Conservation (phyloP, 2,113 vertebrate species). For the Psittacara wagleri region DNA sequence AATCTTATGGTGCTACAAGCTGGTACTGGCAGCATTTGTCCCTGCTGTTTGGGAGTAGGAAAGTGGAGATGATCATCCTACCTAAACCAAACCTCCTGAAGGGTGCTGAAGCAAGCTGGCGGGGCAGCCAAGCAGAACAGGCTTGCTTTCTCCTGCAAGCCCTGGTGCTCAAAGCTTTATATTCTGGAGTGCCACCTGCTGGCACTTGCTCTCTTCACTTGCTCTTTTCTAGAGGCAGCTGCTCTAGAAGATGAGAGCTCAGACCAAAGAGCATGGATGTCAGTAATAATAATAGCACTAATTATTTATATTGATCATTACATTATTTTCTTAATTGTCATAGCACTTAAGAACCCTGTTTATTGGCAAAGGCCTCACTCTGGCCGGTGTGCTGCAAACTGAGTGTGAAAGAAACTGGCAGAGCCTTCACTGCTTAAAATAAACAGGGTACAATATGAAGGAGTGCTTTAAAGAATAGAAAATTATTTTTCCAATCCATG, state of each 20-base stretch:
- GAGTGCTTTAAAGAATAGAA: background rate
- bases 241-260: background rate
- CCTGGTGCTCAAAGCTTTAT: background rate
- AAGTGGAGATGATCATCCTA: background rate
- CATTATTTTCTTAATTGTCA: background rate
- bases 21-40: background rate
- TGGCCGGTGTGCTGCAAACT: background rate
- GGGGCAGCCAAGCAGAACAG: background rate
- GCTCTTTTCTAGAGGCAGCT: background rate
- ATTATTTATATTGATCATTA: conserved; percentile 9
- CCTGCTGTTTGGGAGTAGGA: background rate
- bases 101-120: background rate
- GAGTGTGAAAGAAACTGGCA: background rate
- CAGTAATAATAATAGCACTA: background rate
- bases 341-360: background rate
- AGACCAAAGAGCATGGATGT: background rate
- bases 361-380: background rate
- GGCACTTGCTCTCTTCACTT: background rate
- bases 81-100: background rate
- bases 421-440: background rate
- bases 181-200: conserved; percentile 55
- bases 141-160: background rate
- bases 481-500: background rate
- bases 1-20: background rate
- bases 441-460: background rate